Conservation (phyloP, 2,888 invertebrate species). For the Schizotus pectinicornis region DNA sequence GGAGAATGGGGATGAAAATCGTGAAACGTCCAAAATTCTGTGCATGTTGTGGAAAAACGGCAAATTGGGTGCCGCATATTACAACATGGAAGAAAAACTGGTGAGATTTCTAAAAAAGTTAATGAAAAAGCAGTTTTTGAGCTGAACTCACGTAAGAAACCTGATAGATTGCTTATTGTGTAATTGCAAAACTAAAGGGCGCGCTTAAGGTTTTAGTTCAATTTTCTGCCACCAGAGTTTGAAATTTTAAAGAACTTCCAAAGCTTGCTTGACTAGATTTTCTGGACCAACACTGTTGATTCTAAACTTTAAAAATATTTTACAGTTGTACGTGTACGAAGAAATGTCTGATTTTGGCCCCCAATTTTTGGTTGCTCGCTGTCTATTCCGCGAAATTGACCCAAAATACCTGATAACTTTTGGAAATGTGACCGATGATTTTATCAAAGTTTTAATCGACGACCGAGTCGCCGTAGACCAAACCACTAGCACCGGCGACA, state of each 20-base stretch:
- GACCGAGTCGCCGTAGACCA: slow-evolving; percentile 34
- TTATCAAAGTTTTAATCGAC: slow-evolving; percentile 53
- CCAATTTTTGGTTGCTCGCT: slow-evolving; percentile 66
- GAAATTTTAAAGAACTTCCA: too few relatives aligned
- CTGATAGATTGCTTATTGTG: too few relatives aligned
- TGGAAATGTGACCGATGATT: slow-evolving; percentile 62
- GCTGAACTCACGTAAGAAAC: too few relatives aligned
- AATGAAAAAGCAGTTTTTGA: slow-evolving; percentile 4
- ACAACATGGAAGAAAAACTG: slow-evolving; percentile 69
- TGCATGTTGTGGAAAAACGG: slow-evolving; percentile 70
- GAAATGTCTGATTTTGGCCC: slow-evolving; percentile 71
- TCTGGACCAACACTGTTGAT: too few relatives aligned
- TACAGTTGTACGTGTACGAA: slow-evolving; percentile 68
- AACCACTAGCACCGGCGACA: slow-evolving; percentile 38
- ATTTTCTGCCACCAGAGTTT: too few relatives aligned
- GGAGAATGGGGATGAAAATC: slow-evolving; percentile 16
- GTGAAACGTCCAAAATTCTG: slow-evolving; percentile 62
- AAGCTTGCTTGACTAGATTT: too few relatives aligned
- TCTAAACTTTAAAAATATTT: slow-evolving; percentile 6
- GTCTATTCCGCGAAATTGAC: slow-evolving; percentile 66
- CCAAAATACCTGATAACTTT: slow-evolving; percentile 65
- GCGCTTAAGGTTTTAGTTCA: too few relatives aligned
- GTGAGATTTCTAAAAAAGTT: slow-evolving; percentile 52
- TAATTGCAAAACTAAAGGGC: too few relatives aligned
- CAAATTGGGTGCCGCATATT: slow-evolving; percentile 77